Evolutionary conservation across 2,888 invertebrate species (phyloP).

Genomic region (Tanaodytes sp.): DNA sequence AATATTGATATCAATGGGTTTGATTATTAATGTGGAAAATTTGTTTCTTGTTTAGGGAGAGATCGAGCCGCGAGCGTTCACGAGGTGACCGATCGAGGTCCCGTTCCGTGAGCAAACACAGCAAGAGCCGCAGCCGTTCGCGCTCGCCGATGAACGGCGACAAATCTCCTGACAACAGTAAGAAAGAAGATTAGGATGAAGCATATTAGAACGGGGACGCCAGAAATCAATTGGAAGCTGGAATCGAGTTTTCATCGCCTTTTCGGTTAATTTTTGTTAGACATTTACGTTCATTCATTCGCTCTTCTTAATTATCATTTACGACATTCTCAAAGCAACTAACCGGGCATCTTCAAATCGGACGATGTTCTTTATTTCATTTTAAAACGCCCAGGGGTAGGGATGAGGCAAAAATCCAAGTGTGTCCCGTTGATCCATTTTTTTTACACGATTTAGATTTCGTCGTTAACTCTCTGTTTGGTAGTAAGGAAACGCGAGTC

Average conservation of each 20-base stretch:
- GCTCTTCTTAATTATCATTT: conserved; percentile 36
- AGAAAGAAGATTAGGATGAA: conserved; percentile 65
- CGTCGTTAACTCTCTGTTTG: conserved; percentile 35
- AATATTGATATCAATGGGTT: too few relatives aligned
- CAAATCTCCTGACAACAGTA: conserved; percentile 69
- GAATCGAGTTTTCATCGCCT: conserved; percentile 38
- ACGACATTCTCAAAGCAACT: neutral
- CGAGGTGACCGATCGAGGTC: conserved; percentile 71
- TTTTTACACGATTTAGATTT: conserved; percentile 45
- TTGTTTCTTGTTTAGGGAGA: conserved; percentile 63
- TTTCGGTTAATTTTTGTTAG: neutral
- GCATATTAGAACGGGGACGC: conserved; percentile 25
- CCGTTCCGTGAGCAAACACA: conserved; percentile 71
- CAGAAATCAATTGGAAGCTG: conserved; percentile 8
- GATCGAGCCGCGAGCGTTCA: conserved; percentile 71
- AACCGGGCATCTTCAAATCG: too few relatives aligned
- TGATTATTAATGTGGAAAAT: too few relatives aligned
- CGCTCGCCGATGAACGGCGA: conserved; percentile 72
- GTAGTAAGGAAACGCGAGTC: conserved; percentile 46
- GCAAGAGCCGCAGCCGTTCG: conserved; percentile 70
- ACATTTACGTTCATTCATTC: neutral
- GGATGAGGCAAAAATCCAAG: too few relatives aligned
- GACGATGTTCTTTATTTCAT: too few relatives aligned
- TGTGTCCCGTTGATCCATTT: neutral
- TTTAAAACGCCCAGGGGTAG: too few relatives aligned